A percentile compares a stretch with the other conserved stretches of the same genome.
These are phyloP conservation scores for Zosterops hypoxanthus DNA, from an alignment of 2,113 vertebrate species.

Conservation along the genomic window DNA sequence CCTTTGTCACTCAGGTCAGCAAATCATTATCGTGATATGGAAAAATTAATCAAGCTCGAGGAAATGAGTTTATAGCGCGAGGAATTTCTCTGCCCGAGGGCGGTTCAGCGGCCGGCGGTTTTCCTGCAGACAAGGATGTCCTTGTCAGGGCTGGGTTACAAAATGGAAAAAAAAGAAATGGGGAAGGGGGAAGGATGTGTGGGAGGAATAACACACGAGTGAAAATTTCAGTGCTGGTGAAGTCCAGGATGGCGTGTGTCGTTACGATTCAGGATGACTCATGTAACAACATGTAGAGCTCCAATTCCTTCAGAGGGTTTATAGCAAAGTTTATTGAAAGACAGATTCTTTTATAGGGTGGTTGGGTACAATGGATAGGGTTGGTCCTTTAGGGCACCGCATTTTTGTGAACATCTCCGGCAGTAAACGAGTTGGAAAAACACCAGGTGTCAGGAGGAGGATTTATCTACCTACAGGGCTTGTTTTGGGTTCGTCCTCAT, in stretches of 20 bases:
- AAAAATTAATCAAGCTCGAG: neutral
- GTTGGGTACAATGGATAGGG: too few relatives aligned
- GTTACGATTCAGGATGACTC: too few relatives aligned
- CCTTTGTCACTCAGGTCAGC: neutral
- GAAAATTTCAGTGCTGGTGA: neutral
- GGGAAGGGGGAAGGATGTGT: neutral
- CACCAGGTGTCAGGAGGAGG: too few relatives aligned
- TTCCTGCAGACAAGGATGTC: neutral
- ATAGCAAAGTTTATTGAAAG: too few relatives aligned
- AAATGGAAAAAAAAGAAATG: neutral
- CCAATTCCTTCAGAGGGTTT: too few relatives aligned
- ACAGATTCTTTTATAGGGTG: too few relatives aligned
- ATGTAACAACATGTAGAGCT: too few relatives aligned
- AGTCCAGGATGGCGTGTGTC: neutral
- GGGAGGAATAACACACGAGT: neutral
- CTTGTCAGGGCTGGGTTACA: neutral
- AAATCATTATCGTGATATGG: neutral
- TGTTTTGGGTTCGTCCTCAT: too few relatives aligned
- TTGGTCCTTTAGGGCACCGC: too few relatives aligned
- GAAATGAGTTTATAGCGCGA: neutral
- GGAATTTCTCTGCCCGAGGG: neutral
- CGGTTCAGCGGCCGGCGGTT: neutral
- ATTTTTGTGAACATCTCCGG: too few relatives aligned
- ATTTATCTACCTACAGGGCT: too few relatives aligned
- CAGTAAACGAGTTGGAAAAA: too few relatives aligned